Percentiles rank a stretch among this genome's conserved stretches.
Evolutionary conservation across 2,113 vertebrate species (phyloP).

Genomic region (Podiceps cristatus): DNA sequence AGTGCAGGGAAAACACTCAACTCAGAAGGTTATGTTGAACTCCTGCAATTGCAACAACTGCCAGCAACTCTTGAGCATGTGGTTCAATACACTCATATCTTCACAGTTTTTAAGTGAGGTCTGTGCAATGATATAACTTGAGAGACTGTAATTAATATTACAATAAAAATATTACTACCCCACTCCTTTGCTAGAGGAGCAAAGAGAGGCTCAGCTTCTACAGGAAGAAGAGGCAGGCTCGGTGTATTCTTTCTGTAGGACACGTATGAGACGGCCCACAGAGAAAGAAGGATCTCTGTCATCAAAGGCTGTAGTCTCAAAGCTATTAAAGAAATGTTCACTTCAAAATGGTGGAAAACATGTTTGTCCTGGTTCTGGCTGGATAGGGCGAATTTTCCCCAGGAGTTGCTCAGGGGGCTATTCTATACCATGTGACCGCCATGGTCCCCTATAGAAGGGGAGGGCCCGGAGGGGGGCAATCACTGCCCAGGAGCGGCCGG

Average conservation of each 20-base stretch:
- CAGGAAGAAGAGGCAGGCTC: background rate
- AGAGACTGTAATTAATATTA: background rate
- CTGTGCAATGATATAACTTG: background rate
- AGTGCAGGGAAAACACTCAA: background rate
- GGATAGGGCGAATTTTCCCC: too few species aligned
- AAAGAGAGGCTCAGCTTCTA: background rate
- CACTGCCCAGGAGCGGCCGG: too few species aligned
- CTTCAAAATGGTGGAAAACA: background rate
- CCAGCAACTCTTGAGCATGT: background rate
- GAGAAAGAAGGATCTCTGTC: background rate
- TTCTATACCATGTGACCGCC: too few species aligned
- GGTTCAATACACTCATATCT: background rate
- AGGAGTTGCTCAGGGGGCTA: too few species aligned
- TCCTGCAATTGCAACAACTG: background rate
- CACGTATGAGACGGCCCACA: background rate
- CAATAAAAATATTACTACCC: background rate
- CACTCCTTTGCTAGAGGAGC: background rate
- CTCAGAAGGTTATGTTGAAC: background rate
- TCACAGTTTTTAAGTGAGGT: background rate
- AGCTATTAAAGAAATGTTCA: background rate
- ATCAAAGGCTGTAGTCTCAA: background rate
- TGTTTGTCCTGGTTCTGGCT: too few species aligned
- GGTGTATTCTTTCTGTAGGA: background rate
- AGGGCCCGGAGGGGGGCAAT: too few species aligned
- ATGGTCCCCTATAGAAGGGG: too few species aligned